These are phyloP conservation scores for Macrobrachium nipponense DNA, from an alignment of 1,140 invertebrate species.

Conservation along the genomic window DNA sequence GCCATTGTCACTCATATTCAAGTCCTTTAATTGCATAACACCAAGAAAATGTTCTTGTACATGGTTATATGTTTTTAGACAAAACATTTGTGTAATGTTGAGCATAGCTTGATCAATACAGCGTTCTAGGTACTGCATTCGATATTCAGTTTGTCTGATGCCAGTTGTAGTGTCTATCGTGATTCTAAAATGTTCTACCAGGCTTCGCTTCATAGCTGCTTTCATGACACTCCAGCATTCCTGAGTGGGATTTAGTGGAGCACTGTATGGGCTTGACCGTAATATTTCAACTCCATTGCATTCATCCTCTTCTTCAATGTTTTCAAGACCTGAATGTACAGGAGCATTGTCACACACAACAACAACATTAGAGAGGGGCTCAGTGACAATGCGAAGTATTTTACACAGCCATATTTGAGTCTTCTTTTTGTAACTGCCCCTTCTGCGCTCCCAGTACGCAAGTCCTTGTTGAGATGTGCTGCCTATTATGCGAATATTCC, in stretches of 20 bases:
- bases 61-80: slow-evolving; percentile 31
- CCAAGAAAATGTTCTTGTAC: slow-evolving; percentile 28
- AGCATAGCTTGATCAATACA: slow-evolving; percentile 25
- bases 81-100: background rate
- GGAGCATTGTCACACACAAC: slow-evolving; percentile 39
- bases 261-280: slow-evolving; percentile 30
- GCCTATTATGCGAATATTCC: slow-evolving; percentile 28
- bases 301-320: slow-evolving; percentile 27
- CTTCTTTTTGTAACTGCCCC: slow-evolving; percentile 26
- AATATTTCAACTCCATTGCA: slow-evolving; percentile 10
- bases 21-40: slow-evolving; percentile 11
- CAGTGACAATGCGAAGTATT: slow-evolving; percentile 19
- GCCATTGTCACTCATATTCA: slow-evolving; percentile 4
- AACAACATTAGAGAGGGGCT: slow-evolving; percentile 8
- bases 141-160: slow-evolving; percentile 21
- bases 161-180: background rate
- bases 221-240: slow-evolving; percentile 33
- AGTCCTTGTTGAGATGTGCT: slow-evolving; percentile 19
- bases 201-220: slow-evolving; percentile 29
- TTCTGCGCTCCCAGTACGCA: slow-evolving; percentile 25
- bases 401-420: slow-evolving; percentile 8
- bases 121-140: slow-evolving; percentile 16
- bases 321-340: slow-evolving; percentile 29
- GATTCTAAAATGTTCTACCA: background rate
- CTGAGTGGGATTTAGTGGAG: slow-evolving; percentile 27